phyloP scores from a whole-genome alignment of 2,113 vertebrate species.

The Naja naja region DNA sequence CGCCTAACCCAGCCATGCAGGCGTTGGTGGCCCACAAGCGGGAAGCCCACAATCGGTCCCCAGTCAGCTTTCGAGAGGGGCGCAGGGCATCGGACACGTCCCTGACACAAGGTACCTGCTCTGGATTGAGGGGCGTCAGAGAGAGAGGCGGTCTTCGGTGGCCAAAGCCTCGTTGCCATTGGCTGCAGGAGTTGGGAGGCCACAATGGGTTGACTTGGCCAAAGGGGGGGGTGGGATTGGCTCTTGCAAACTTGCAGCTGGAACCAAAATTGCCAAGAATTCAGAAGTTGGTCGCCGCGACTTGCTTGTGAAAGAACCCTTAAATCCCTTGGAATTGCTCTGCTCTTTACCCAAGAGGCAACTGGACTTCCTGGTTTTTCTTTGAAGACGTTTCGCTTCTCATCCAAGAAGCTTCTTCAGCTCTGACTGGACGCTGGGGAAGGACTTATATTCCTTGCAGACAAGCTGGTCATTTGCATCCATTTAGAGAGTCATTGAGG shows the following conservation, averaged over 20 bases:
- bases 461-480: too few relatives aligned
- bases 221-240: background rate
- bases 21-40: slow-evolving; percentile 83
- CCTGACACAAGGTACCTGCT: slow-evolving; percentile 87
- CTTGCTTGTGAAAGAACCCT: background rate
- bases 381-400: too few relatives aligned
- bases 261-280: too few relatives aligned
- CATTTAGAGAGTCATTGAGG: too few relatives aligned
- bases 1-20: slow-evolving; percentile 88
- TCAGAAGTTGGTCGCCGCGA: accelerated
- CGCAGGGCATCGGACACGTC: slow-evolving; percentile 94
- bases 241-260: background rate
- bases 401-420: too few relatives aligned
- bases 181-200: background rate
- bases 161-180: background rate
- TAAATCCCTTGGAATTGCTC: background rate
- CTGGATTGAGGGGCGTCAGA: background rate
- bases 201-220: background rate
- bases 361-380: too few relatives aligned
- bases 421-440: too few relatives aligned
- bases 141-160: background rate
- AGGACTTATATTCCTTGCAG: too few relatives aligned
- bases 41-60: slow-evolving; percentile 91
- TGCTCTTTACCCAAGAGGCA: background rate
- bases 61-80: slow-evolving; percentile 96